Conservation (phyloP, 2,113 vertebrate genomes). For the Leiothrix lutea region DNA sequence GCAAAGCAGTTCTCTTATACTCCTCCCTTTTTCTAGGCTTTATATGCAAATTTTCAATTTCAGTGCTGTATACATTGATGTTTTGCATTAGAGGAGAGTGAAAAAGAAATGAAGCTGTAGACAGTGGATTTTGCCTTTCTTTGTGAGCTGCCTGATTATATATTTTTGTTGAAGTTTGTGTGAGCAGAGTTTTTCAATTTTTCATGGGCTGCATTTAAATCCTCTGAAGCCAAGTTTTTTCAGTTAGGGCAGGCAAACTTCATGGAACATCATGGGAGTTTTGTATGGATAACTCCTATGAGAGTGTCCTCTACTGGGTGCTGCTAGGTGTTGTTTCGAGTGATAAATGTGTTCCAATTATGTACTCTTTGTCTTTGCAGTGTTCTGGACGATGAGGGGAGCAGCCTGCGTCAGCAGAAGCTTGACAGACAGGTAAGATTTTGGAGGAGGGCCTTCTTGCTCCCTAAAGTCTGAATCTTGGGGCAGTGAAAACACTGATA, state of each 20-base stretch:
- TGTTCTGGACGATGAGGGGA: slow-evolving; percentile 96
- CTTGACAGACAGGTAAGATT: slow-evolving; percentile 93
- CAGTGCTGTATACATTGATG: neutral
- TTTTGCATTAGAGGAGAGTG: neutral
- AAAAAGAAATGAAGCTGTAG: neutral
- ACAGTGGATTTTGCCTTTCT: neutral
- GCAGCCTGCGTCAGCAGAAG: slow-evolving; percentile 95
- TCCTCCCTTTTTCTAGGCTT: neutral
- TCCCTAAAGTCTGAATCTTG: neutral
- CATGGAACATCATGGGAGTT: neutral
- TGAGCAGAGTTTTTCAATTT: neutral
- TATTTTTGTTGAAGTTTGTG: neutral
- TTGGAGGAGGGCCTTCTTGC: neutral
- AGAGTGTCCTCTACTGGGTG: neutral
- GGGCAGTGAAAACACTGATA: neutral
- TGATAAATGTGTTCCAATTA: neutral
- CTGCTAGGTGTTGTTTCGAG: neutral
- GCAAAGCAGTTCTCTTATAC: neutral
- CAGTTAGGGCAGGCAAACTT: neutral
- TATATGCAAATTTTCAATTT: neutral
- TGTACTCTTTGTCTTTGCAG: slow-evolving; percentile 72
- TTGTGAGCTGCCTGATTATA: neutral
- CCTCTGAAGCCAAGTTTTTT: neutral
- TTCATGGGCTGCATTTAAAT: neutral
- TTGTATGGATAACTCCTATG: neutral